Base-by-base conservation (phyloP, 2,888 invertebrate genomes). In the Hemithea aestivaria region DNA sequence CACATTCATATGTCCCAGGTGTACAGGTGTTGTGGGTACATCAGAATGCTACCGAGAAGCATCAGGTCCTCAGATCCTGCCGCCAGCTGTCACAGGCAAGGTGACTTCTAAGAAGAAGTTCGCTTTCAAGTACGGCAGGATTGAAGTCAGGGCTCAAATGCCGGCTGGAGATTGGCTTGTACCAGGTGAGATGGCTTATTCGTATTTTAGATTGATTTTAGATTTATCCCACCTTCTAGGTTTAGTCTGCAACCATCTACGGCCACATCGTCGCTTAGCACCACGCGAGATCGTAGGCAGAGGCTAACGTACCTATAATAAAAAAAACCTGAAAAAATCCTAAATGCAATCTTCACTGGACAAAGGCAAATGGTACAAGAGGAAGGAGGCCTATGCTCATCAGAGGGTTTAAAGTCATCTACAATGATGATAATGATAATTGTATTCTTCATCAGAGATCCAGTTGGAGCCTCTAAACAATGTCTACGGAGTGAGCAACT, bases 131-230 rank as follows among this genome's bases (percentile, higher is more conserved):
- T 94, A 92, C 57, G 95, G 94, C 1, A 88, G 87, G 38, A 69
- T 95, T 5, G 91, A 93, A 64, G 81, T 95, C 25, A 84, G 90
- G 1, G 94, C 94, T 0, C 92, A 90, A 62, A 72, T 95, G 51
- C 94, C 95, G 0, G 79, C 84, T 27, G 95, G 95, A 0, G 92
- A 94, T 66, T 95, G 95, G 95, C 76, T 94, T 9, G 89, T 92
- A 58, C 94, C 95, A 32, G 87, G 94, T 94, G 79, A 81, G 60
- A 11, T 11, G n/a, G n/a, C n/a, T n/a, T n/a, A n/a, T n/a, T n/a
- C n/a, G n/a, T n/a, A n/a, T n/a, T n/a, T n/a, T n/a, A n/a, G n/a
- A n/a, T n/a, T n/a, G n/a, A n/a, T n/a, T n/a, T n/a, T n/a, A n/a
- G n/a, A n/a, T n/a, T n/a, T n/a, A n/a, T n/a, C n/a, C n/a, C n/a